phyloP scores from a whole-genome alignment of 64 coral and sea anemone genomes.

The Stylophora pistillata region DNA sequence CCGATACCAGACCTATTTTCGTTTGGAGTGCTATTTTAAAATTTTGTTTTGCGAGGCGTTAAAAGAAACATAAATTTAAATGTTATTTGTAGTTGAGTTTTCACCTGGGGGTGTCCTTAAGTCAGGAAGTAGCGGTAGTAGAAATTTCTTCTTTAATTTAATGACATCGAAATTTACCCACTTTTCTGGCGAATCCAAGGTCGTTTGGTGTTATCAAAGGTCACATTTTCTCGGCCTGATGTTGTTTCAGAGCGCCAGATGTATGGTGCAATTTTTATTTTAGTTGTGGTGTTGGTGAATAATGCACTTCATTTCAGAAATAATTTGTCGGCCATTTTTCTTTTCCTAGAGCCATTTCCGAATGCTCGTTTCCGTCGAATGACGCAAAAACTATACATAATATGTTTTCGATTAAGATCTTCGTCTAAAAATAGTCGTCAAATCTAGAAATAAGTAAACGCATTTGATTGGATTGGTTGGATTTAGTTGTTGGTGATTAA shows the following conservation, averaged over 20 bases:
- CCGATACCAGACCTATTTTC: background rate
- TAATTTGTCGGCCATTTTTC: background rate
- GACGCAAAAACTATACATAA: background rate
- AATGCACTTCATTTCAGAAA: constrained; percentile 9
- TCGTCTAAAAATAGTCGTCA: constrained; percentile 8
- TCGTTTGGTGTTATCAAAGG: too few species aligned
- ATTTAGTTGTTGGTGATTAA: background rate
- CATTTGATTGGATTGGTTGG: background rate
- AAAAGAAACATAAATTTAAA: background rate
- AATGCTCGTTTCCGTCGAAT: constrained; percentile 15
- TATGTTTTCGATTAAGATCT: background rate
- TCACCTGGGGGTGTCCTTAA: background rate
- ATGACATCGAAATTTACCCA: background rate
- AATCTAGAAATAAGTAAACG: constrained; percentile 1
- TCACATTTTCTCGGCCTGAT: too few species aligned
- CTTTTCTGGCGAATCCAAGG: too few species aligned
- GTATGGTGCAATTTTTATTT: background rate
- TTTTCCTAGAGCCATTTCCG: background rate
- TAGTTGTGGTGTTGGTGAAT: background rate
- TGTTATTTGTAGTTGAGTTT: background rate
- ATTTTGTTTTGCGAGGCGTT: background rate
- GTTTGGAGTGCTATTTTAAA: constrained; percentile 8
- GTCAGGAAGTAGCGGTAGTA: constrained; percentile 12
- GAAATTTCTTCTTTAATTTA: background rate
- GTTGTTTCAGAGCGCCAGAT: too few species aligned